phyloP scores from a whole-genome alignment of 2,888 invertebrate species.

The Tiphia femorata region DNA sequence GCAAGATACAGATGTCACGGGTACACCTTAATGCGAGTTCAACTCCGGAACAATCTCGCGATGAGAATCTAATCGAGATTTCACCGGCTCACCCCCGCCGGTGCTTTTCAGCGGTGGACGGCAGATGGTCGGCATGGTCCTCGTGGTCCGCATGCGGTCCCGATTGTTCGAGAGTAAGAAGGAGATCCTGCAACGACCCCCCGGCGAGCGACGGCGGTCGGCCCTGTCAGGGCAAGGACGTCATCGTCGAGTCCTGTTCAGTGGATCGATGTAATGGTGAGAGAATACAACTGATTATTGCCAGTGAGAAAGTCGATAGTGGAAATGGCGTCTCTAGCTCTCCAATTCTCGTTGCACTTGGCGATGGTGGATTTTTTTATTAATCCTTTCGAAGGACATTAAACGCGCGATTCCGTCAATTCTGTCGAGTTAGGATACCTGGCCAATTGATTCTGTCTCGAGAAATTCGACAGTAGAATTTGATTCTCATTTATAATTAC shows the following conservation, averaged over 20 bases:
- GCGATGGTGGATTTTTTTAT: no score
- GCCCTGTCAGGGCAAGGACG: slow-evolving; percentile 55
- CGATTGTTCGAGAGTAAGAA: slow-evolving; percentile 87
- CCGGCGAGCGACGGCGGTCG: slow-evolving; percentile 56
- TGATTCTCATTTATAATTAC: no score
- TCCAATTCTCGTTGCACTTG: no score
- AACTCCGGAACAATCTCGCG: slow-evolving; percentile 32
- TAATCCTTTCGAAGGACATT: no score
- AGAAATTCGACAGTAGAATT: no score
- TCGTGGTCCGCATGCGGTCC: slow-evolving; percentile 93
- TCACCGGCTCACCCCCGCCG: slow-evolving; percentile 34
- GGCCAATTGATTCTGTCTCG: no score
- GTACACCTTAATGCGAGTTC: no score
- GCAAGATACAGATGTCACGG: no score
- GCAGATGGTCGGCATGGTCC: slow-evolving; percentile 86
- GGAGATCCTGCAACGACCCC: slow-evolving; percentile 77
- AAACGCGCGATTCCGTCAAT: no score
- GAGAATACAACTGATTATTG: slow-evolving; percentile 5
- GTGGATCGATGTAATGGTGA: slow-evolving; percentile 57
- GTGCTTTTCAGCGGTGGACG: slow-evolving; percentile 73
- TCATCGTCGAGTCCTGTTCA: slow-evolving; percentile 53
- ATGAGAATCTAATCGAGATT: slow-evolving; percentile 37
- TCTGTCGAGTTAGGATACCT: no score
- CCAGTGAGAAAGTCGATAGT: neutral
- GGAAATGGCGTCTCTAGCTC: neutral